Evolutionary conservation across 2,797 vertebrate species (phyloP), one percentile per base, ranked within the genome.

Genomic region (Gymnoscopelus microlampas): DNA sequence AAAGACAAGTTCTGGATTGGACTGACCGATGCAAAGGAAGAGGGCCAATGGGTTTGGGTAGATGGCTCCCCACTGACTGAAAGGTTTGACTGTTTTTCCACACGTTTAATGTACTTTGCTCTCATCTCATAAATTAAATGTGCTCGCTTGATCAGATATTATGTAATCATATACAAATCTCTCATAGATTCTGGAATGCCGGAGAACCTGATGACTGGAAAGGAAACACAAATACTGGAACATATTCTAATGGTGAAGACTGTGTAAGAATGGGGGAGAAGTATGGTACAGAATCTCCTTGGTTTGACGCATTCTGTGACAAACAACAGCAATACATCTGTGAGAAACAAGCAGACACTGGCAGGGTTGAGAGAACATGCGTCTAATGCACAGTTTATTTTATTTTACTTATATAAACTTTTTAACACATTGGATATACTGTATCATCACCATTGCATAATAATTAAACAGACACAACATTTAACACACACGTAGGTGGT

Each of bases 1-100:
- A 0, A 19, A 0, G 72, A 77, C 24, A 77, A 29, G 53, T 91
- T 89, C 75, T 91, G 88, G 87, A 91, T 90, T 3, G 86, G 89
- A 56, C 82, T 90, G 73, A 87, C 87, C 2, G 88, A 92, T 75
- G 50, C 19, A 1, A 0, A n/a, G 8, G 0, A 0, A 1, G 90
- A 91, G 56, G n/a, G 0, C 0, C 10, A 0, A 0, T 92, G 88
- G 88, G 0, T 72, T 9, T 91, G 85, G 89, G 44, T 19, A 8
- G 89, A 91, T 19, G 55, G 61, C 2, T 80, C 84, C 29, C 0
- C 0, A 1, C 81, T 89, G 19, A 0, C 0, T 8, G 2, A 9
- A 1, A 60, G 77, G 87, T 89, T 19, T 14, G 60, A 67, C 29
- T 0, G 13, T 6, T 48, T 23, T 24, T 49, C 48, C 5, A n/a